phyloP scores from a whole-genome alignment of 2,888 invertebrate species.

The Cheilosia pagana region DNA sequence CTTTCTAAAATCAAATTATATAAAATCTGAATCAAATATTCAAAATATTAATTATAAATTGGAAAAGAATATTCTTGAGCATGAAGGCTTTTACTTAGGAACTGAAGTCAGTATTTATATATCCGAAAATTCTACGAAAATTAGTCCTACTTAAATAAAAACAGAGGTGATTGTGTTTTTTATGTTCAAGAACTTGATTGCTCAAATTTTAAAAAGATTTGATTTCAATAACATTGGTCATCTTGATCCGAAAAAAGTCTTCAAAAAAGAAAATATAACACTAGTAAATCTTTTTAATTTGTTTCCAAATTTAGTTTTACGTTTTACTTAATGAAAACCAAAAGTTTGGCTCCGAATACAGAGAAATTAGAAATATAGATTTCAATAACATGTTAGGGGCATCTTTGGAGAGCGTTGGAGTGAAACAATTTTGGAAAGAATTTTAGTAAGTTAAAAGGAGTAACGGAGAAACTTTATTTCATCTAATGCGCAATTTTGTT shows the following conservation, averaged over 20 bases:
- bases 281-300: neutral
- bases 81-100: neutral
- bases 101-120: neutral
- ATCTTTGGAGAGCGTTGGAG: neutral
- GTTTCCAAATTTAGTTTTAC: neutral
- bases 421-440: neutral
- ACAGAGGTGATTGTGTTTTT: neutral
- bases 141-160: neutral
- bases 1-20: neutral
- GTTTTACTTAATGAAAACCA: neutral
- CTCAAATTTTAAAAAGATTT: neutral
- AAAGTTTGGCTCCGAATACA: constrained; percentile 1
- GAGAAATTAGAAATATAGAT: neutral
- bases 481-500: neutral
- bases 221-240: neutral
- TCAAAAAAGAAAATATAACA: neutral
- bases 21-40: neutral
- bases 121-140: neutral
- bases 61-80: neutral
- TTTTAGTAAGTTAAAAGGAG: neutral
- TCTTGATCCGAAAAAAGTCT: constrained; percentile 1
- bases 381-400: neutral
- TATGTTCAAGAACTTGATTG: neutral
- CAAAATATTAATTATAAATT: neutral
- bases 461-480: neutral